Evolutionary conservation across 2,888 invertebrate species (phyloP), one percentile per base, ranked within the genome.

Genomic region (Falcaria lacertinaria): DNA sequence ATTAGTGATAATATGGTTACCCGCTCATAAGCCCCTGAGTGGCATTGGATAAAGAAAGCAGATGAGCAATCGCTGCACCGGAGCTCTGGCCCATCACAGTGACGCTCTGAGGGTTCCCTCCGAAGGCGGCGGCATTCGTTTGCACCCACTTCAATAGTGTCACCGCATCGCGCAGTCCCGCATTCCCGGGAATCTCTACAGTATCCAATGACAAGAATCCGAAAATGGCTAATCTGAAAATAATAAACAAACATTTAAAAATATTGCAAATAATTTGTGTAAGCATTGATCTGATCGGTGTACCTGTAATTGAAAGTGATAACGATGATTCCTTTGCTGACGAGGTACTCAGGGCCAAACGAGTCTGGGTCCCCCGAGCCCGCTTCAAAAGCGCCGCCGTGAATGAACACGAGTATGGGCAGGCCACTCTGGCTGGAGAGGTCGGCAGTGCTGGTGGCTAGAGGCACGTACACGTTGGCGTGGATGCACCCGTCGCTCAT

Each of bases 331-430:
- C 28, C 28, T 28, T 28, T 28, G 11, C 28, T 28, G 28, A 28
- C 28, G 28, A 28, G 28, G 11, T 11, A 28, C 28, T 28, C 28
- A 3, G 51, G 73, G 59, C 79, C 79, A 43, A 75, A 49, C 1
- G 74, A 39, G 42, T 73, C 74, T 0, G 66, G 41, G 45, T 73
- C 67, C 0, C 77, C 76, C 1, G 78, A 74, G 11, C 78, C 79
- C 43, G 63, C 69, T 22, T 22, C 19, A 7, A 36, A 42, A 8
- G 11, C 28, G 11, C 28, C 28, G 8, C 28, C 28, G 25, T 37
- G 22, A 1, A 37, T 14, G n/a, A 22, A 37, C 8, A 37, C 37
- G 17, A 37, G 2, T 1, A 37, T 37, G 15, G 37, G 37, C 19
- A 37, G 37, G 8, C 11, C 11, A 2, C 28, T 28, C 11, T 28